These are phyloP conservation scores for Carassius carassius DNA, from an alignment of 2,113 vertebrate species.

Conservation along the genomic window DNA sequence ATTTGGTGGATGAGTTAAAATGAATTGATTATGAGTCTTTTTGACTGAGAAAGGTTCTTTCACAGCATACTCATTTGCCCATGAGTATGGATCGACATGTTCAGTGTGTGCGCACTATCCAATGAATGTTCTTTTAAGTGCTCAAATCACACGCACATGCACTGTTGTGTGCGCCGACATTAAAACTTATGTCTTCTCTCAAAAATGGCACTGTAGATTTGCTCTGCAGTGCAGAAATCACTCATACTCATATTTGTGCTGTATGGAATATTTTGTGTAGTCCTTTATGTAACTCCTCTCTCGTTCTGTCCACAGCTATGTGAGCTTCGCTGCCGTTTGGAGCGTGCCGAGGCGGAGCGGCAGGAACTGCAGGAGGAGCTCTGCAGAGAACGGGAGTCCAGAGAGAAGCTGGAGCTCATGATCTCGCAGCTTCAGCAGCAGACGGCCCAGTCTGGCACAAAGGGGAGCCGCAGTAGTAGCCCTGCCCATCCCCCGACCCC, in stretches of 20 bases:
- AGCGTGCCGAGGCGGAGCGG: constrained; percentile 90
- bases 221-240: neutral
- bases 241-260: neutral
- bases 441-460: constrained; percentile 74
- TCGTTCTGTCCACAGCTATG: constrained; percentile 77
- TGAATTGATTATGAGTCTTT: neutral
- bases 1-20: neutral
- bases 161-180: too few relatives aligned
- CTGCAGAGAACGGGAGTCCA: constrained; percentile 88
- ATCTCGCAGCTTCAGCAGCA: constrained; percentile 91
- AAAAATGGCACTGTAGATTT: neutral
- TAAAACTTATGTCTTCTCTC: too few relatives aligned
- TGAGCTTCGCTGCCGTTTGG: constrained; percentile 87
- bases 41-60: neutral
- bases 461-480: constrained; percentile 55
- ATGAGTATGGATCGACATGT: too few relatives aligned
- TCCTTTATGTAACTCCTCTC: constrained; percentile 8
- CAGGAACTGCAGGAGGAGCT: constrained; percentile 94
- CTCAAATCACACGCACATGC: too few relatives aligned
- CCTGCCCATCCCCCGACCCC: neutral
- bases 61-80: too few relatives aligned
- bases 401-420: constrained; percentile 89
- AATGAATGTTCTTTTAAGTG: too few relatives aligned
- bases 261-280: neutral
- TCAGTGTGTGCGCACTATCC: too few relatives aligned